Conservation (phyloP, 2,888 invertebrate genomes). For the Seladonia tumulorum region DNA sequence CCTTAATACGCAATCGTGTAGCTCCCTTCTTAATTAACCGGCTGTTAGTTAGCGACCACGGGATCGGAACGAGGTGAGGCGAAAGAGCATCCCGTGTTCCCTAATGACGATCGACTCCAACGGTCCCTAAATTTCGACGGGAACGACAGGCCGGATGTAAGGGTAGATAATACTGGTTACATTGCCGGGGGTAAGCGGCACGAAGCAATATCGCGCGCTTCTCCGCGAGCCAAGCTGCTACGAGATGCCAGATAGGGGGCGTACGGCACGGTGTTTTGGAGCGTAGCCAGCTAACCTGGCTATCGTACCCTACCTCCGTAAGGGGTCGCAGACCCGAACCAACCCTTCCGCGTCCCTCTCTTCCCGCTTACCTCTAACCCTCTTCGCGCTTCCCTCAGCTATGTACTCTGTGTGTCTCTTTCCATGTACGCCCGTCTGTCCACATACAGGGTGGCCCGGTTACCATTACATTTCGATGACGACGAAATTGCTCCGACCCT, state of each 20-base stretch:
- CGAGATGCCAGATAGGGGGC: conserved; percentile 76
- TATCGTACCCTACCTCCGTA: conserved; percentile 66
- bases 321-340: conserved; percentile 68
- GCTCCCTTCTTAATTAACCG: conserved; percentile 60
- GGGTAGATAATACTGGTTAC: conserved; percentile 67
- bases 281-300: conserved; percentile 76
- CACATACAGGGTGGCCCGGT: conserved; percentile 24
- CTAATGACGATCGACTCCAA: conserved; percentile 63
- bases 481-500: background rate
- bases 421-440: background rate
- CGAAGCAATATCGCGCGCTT: conserved; percentile 75
- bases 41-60: conserved; percentile 47
- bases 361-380: background rate
- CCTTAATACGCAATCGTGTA: conserved; percentile 53
- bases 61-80: conserved; percentile 27
- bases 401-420: conserved; percentile 24
- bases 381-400: background rate
- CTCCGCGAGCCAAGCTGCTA: conserved; percentile 77
- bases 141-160: conserved; percentile 65
- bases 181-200: conserved; percentile 69
- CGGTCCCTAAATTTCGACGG: conserved; percentile 58
- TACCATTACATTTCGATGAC: conserved; percentile 6
- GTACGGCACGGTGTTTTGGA: conserved; percentile 72
- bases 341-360: conserved; percentile 61
- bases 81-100: conserved; percentile 49